Evolutionary conservation across 2,888 invertebrate species (phyloP).

Genomic region (Trissonchulus latispiculum): DNA sequence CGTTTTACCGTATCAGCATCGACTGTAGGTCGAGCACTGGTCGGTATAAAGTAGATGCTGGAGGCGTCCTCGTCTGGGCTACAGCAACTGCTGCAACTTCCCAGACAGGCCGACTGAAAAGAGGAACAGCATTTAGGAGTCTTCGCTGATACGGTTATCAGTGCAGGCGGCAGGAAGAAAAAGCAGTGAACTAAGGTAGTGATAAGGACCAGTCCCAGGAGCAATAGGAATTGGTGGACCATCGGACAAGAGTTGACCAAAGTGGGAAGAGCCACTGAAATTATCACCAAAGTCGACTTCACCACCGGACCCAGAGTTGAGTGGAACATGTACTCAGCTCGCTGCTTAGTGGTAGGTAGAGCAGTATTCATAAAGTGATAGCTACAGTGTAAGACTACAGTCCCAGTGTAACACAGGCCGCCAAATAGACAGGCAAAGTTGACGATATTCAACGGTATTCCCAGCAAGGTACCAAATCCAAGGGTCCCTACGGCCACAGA

Average conservation of each 20-base stretch:
- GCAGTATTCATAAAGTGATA: constrained; percentile 37
- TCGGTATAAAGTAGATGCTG: constrained; percentile 35
- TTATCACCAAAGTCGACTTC: neutral
- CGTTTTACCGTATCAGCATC: constrained; percentile 2
- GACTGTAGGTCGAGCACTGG: constrained; percentile 20
- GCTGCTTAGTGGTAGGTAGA: constrained; percentile 12
- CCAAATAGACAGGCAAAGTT: constrained; percentile 30
- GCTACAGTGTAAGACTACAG: constrained; percentile 35
- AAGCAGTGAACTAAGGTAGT: constrained; percentile 28
- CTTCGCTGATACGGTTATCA: neutral
- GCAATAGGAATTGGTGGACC: neutral
- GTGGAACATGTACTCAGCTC: neutral
- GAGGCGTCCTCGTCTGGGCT: constrained; percentile 33
- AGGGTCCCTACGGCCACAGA: constrained; percentile 31
- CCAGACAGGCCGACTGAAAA: neutral
- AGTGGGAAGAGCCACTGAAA: neutral
- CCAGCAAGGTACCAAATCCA: constrained; percentile 32
- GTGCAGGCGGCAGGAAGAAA: constrained; percentile 16
- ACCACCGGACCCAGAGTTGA: neutral
- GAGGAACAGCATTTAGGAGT: neutral
- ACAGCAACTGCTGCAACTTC: constrained; percentile 24
- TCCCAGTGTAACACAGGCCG: constrained; percentile 26
- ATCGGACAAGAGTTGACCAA: neutral
- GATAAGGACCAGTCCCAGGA: neutral
- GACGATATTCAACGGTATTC: constrained; percentile 37